A percentile compares a stretch with the other conserved stretches of the same genome.
Conservation (phyloP, 2,797 vertebrate genomes). For the Margarornis squamiger region DNA sequence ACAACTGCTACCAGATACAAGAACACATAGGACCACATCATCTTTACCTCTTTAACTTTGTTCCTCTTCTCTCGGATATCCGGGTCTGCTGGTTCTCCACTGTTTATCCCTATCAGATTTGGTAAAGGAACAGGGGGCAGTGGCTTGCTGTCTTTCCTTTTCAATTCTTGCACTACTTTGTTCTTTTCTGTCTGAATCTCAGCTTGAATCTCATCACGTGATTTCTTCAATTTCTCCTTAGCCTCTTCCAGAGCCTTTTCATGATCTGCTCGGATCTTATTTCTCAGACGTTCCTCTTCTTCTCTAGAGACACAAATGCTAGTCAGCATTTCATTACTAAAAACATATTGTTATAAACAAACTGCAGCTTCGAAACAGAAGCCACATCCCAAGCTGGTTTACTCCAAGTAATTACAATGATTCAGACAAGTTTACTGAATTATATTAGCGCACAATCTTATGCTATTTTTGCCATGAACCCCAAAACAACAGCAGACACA, state of each 20-base stretch:
- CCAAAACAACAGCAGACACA: background rate
- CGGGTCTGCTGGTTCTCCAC: conserved; percentile 88
- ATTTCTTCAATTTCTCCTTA: conserved; percentile 96
- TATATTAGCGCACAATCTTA: background rate
- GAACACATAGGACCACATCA: background rate
- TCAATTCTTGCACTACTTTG: conserved; percentile 89
- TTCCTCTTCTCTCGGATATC: conserved; percentile 91
- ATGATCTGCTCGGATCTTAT: conserved; percentile 96
- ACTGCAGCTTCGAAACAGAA: background rate
- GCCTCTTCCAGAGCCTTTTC: conserved; percentile 96
- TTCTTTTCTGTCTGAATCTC: conserved; percentile 98
- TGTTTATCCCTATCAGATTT: conserved; percentile 88
- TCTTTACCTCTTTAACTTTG: conserved; percentile 95
- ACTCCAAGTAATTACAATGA: background rate
- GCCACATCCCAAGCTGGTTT: background rate
- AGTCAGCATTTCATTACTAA: conserved; percentile 39
- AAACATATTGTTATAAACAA: conserved; percentile 8
- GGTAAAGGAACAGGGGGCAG: conserved; percentile 91
- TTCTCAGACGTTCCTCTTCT: conserved; percentile 95
- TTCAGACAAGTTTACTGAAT: background rate
- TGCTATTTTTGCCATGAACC: background rate
- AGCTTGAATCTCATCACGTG: conserved; percentile 90
- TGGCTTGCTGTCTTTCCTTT: conserved; percentile 88
- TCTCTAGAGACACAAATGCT: conserved; percentile 80
- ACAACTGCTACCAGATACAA: background rate